Evolutionary conservation across 2,888 invertebrate genomes (phyloP).

Genomic region (Acronicta aceris): DNA sequence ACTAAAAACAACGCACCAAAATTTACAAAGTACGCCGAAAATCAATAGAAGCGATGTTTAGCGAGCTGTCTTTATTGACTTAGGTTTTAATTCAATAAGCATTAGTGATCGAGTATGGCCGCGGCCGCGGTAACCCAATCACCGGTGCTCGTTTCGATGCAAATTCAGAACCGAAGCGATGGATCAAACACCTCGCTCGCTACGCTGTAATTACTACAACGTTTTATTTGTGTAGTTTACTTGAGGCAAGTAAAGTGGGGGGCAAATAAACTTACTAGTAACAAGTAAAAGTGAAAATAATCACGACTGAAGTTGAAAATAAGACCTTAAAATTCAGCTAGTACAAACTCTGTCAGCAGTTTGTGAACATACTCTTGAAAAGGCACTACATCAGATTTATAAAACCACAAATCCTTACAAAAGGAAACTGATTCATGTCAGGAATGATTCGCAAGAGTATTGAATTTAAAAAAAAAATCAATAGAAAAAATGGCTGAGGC

Average conservation of each 20-base stretch:
- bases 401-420: too few relatives aligned
- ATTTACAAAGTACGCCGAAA: conserved; percentile 33
- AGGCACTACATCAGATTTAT: too few relatives aligned
- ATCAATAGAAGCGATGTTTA: conserved; percentile 49
- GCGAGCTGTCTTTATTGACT: conserved; percentile 48
- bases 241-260: neutral
- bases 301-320: conserved; percentile 1
- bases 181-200: conserved; percentile 40
- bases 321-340: too few relatives aligned
- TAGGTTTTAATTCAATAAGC: conserved; percentile 63
- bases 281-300: neutral
- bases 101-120: conserved; percentile 51
- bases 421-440: too few relatives aligned
- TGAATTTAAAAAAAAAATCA: too few relatives aligned
- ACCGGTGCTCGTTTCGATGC: conserved; percentile 75
- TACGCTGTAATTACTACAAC: conserved; percentile 39
- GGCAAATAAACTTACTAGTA: neutral
- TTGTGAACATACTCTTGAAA: too few relatives aligned
- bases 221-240: conserved; percentile 11
- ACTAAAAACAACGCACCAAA: conserved; percentile 22
- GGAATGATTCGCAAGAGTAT: too few relatives aligned
- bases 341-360: too few relatives aligned
- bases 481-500: too few relatives aligned
- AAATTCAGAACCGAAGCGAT: conserved; percentile 63
- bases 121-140: conserved; percentile 67